These are phyloP conservation scores for Poecilia velifera DNA, from an alignment of 2,797 vertebrate species.

Conservation along the genomic window DNA sequence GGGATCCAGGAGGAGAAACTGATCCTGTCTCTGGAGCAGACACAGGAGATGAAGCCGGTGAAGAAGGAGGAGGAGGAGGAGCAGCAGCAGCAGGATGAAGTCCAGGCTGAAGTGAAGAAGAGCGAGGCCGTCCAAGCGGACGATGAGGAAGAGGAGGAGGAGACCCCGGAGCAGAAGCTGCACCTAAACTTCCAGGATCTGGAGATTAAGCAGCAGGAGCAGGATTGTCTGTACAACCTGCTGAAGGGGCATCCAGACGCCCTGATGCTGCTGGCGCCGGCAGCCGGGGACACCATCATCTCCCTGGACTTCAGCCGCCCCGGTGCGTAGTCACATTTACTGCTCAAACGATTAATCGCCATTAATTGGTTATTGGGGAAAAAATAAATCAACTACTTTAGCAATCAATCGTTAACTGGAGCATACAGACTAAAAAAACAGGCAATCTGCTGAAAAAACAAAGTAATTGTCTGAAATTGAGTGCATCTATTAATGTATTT, in stretches of 20 bases:
- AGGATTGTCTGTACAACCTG: conserved; percentile 88
- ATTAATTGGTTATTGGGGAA: no score
- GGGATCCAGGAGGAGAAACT: conserved; percentile 92
- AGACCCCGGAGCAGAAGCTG: no score
- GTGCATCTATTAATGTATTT: no score
- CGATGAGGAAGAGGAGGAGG: conserved; percentile 50
- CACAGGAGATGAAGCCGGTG: conserved; percentile 77
- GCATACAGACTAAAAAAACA: no score
- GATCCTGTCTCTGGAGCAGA: conserved; percentile 95
- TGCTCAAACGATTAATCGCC: no score
- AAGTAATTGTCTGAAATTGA: no score
- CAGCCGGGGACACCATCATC: conserved; percentile 94
- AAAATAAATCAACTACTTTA: no score
- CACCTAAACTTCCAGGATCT: no score
- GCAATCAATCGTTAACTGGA: no score
- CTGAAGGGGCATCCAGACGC: conserved; percentile 91
- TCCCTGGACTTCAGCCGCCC: conserved; percentile 89
- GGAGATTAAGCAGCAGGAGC: conserved; percentile 42
- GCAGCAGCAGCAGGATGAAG: conserved; percentile 26
- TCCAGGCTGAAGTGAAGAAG: conserved; percentile 27
- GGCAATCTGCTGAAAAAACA: no score
- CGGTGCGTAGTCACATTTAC: conserved; percentile 73
- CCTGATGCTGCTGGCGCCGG: conserved; percentile 92
- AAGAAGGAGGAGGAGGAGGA: conserved; percentile 54
- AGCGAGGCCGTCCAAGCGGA: conserved; percentile 8